Evolutionary conservation across 2,888 invertebrate species (phyloP).

Genomic region (Notodonta dromedarius): DNA sequence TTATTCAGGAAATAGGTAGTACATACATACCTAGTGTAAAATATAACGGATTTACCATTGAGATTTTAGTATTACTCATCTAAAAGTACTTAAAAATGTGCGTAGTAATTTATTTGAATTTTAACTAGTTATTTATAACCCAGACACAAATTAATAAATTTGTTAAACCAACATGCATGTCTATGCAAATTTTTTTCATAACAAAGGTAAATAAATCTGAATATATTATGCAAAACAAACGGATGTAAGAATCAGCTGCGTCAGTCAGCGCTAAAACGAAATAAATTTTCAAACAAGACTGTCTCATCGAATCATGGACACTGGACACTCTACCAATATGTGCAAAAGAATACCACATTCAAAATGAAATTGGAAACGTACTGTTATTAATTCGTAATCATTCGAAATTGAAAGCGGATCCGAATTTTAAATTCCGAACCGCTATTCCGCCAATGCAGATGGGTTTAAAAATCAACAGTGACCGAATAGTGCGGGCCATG

Average conservation of each 20-base stretch:
- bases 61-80: too few relatives aligned
- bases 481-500: conserved; percentile 57
- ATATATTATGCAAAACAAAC: conserved; percentile 38
- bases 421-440: conserved; percentile 49
- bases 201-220: conserved; percentile 26
- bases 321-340: background rate
- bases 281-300: background rate
- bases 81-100: too few relatives aligned
- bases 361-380: conserved; percentile 2
- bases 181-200: background rate
- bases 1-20: too few relatives aligned
- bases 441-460: conserved; percentile 42
- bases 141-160: background rate
- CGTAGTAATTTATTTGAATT: too few relatives aligned
- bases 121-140: too few relatives aligned
- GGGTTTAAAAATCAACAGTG: conserved; percentile 69
- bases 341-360: background rate
- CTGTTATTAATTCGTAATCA: conserved; percentile 1
- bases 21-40: too few relatives aligned
- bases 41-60: too few relatives aligned
- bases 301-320: background rate
- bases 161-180: too few relatives aligned
- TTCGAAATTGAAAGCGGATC: conserved; percentile 28
- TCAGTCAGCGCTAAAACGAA: conserved; percentile 33
- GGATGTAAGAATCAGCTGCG: conserved; percentile 42